phyloP scores from a whole-genome alignment of 2,797 vertebrate species.

The Chromis chromis region DNA sequence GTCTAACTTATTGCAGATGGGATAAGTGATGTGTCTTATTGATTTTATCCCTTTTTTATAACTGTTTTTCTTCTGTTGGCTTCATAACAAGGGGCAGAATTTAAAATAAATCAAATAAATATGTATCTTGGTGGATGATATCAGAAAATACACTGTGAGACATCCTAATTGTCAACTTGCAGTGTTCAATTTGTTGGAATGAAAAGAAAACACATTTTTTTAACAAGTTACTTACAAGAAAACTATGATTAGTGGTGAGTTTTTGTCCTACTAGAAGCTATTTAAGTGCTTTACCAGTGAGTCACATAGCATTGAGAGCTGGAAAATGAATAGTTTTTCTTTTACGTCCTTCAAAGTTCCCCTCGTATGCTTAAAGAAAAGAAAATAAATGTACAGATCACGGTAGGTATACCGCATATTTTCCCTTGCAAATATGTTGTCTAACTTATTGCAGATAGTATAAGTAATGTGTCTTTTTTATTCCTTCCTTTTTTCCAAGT shows the following conservation, averaged over 20 bases:
- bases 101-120: background rate
- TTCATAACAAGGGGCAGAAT: background rate
- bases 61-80: background rate
- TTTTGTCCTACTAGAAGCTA: background rate
- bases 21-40: too few species aligned
- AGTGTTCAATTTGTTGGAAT: conserved; percentile 3
- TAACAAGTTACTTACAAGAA: too few species aligned
- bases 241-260: too few species aligned
- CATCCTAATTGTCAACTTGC: background rate
- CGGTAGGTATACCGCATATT: background rate
- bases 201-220: background rate
- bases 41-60: background rate
- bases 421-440: background rate
- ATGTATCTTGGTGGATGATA: background rate
- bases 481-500: background rate
- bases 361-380: too few species aligned
- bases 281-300: background rate
- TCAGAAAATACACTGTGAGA: background rate
- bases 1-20: background rate
- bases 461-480: too few species aligned
- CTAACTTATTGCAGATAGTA: background rate
- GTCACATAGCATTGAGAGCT: background rate
- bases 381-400: too few species aligned
- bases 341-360: too few species aligned
- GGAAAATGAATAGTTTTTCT: background rate